Evolutionary conservation across 2,888 invertebrate species (phyloP).

Genomic region (Druceiella hillmani): DNA sequence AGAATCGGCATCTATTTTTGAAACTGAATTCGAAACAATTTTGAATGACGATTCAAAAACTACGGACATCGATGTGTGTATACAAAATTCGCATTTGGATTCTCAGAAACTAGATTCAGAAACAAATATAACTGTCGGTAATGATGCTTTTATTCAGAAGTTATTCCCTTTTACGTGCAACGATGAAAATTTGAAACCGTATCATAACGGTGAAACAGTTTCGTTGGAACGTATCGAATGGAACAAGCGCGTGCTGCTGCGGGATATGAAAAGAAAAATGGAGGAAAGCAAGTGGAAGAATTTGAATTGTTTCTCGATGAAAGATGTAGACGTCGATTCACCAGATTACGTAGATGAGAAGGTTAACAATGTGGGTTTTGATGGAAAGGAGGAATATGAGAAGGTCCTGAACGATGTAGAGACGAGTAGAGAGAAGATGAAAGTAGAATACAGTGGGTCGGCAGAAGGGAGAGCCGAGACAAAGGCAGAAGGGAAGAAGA

Average conservation of each 20-base stretch:
- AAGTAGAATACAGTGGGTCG: too few relatives aligned
- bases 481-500: slow-evolving; percentile 29
- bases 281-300: slow-evolving; percentile 31
- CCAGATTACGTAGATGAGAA: slow-evolving; percentile 36
- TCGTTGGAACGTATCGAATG: slow-evolving; percentile 37
- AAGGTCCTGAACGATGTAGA: slow-evolving; percentile 27
- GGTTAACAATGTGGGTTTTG: slow-evolving; percentile 37
- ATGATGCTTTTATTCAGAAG: too few relatives aligned
- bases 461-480: too few relatives aligned
- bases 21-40: too few relatives aligned
- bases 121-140: too few relatives aligned
- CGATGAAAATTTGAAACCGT: slow-evolving; percentile 23
- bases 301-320: slow-evolving; percentile 45
- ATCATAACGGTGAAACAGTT: slow-evolving; percentile 32
- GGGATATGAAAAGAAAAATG: slow-evolving; percentile 30
- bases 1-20: too few relatives aligned
- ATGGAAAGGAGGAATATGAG: slow-evolving; percentile 33
- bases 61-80: too few relatives aligned
- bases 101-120: too few relatives aligned
- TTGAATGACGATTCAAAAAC: too few relatives aligned
- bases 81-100: too few relatives aligned
- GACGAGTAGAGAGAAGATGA: slow-evolving; percentile 21
- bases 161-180: slow-evolving; percentile 37
- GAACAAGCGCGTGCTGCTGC: slow-evolving; percentile 36
- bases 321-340: slow-evolving; percentile 39